These are phyloP conservation scores for Petrocephalus zakoni DNA, from an alignment of 2,113 vertebrate genomes.

Conservation along the genomic window DNA sequence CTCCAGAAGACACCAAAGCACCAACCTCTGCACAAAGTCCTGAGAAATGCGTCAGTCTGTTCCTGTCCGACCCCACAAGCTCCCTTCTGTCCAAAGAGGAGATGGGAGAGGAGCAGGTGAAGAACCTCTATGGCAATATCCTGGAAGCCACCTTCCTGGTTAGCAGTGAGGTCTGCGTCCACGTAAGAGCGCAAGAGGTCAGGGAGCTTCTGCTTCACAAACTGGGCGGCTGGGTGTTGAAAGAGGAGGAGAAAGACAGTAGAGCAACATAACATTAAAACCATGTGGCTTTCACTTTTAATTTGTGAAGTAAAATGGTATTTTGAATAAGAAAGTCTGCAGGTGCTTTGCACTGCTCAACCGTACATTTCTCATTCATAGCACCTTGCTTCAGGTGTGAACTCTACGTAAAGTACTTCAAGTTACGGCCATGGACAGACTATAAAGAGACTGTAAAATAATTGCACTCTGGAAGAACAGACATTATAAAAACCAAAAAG, in stretches of 20 bases:
- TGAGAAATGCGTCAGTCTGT: conserved; percentile 95
- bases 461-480: neutral
- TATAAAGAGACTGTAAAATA: neutral
- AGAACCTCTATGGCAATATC: conserved; percentile 99
- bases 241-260: neutral
- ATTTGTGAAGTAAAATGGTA: neutral
- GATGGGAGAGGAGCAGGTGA: conserved; percentile 98
- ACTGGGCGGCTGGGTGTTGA: conserved; percentile 73
- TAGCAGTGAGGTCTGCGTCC: conserved; percentile 94
- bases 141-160: conserved; percentile 99
- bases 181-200: conserved; percentile 90
- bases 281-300: neutral
- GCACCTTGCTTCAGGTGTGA: neutral
- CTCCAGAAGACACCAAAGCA: conserved; percentile 11
- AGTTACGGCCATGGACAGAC: neutral
- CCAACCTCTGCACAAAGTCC: conserved; percentile 96
- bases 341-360: neutral
- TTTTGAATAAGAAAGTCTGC: neutral
- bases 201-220: conserved; percentile 98
- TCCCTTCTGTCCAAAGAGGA: conserved; percentile 98
- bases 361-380: neutral
- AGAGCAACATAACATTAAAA: neutral
- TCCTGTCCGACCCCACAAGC: conserved; percentile 96
- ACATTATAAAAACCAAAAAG: no score
- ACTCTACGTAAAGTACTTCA: neutral